phyloP scores from a whole-genome alignment of 2,113 vertebrate species.

The Oostethus manadensis region DNA sequence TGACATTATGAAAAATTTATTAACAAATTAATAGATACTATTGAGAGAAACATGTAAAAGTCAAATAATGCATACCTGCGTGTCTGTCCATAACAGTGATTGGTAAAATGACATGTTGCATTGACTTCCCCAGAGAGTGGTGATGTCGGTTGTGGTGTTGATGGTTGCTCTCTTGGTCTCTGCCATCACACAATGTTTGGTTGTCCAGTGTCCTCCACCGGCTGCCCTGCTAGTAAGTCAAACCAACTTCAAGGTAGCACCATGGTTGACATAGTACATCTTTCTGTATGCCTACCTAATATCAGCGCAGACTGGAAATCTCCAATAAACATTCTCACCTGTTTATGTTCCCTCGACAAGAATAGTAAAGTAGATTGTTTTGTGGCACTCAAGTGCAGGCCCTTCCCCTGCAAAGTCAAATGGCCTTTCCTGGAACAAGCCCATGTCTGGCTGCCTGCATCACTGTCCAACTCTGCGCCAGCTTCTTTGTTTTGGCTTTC shows the following conservation, averaged over 20 bases:
- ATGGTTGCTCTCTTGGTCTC: neutral
- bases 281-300: neutral
- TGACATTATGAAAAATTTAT: no score
- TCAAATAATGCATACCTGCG: constrained; percentile 47
- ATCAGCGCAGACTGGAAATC: neutral
- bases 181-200: constrained; percentile 63
- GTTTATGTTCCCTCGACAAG: constrained; percentile 66
- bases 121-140: neutral
- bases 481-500: neutral
- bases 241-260: neutral
- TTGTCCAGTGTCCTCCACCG: constrained; percentile 73
- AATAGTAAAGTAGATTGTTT: constrained; percentile 71
- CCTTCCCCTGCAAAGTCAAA: constrained; percentile 66
- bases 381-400: constrained; percentile 71
- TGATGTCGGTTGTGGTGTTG: constrained; percentile 15
- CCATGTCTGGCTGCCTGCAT: constrained; percentile 69
- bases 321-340: constrained; percentile 32
- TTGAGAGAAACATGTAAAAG: neutral
- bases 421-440: constrained; percentile 80
- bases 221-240: constrained; percentile 57
- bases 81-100: constrained; percentile 30
- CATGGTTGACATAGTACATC: neutral
- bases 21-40: no score
- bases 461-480: constrained; percentile 1
- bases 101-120: constrained; percentile 16